phyloP scores from a whole-genome alignment of 2,113 vertebrate species.

The Percopsis transmontana region DNA sequence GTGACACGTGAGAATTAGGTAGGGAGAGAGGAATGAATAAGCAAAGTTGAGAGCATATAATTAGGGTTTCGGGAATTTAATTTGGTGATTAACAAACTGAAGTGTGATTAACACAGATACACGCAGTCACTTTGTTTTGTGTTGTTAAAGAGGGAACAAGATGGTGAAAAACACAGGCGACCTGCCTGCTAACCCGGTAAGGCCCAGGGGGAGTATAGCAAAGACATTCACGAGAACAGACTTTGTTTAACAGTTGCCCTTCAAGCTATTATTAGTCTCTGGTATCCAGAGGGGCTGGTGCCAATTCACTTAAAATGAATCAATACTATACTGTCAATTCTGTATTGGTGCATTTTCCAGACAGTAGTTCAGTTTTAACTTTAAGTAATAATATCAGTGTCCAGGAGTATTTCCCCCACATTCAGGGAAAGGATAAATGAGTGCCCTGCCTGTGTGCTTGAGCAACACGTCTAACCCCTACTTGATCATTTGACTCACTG shows the following conservation, averaged over 20 bases:
- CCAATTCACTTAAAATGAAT: slow-evolving; percentile 11
- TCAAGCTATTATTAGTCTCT: not conserved
- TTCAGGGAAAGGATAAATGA: no score
- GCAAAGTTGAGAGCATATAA: slow-evolving; percentile 37
- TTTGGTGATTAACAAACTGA: slow-evolving; percentile 40
- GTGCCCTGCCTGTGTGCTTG: no score
- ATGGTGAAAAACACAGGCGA: slow-evolving; percentile 13
- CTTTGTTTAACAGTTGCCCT: not conserved
- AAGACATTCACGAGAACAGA: not conserved
- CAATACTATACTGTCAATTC: slow-evolving; percentile 17
- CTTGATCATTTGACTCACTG: no score
- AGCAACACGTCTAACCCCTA: no score
- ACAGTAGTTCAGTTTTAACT: no score
- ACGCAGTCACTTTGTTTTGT: slow-evolving; percentile 32
- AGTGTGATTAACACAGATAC: slow-evolving; percentile 54
- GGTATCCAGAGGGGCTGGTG: no score
- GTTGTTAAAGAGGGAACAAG: not conserved
- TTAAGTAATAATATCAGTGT: not conserved
- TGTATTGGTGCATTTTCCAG: slow-evolving; percentile 23
- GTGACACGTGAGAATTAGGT: slow-evolving; percentile 39
- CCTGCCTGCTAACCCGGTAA: no score
- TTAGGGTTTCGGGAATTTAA: slow-evolving; percentile 52
- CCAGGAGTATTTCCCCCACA: not conserved
- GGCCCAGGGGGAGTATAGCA: not conserved
- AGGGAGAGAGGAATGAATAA: slow-evolving; percentile 3